Conservation (phyloP, 2,797 vertebrate genomes). For the Accipiter badius region DNA sequence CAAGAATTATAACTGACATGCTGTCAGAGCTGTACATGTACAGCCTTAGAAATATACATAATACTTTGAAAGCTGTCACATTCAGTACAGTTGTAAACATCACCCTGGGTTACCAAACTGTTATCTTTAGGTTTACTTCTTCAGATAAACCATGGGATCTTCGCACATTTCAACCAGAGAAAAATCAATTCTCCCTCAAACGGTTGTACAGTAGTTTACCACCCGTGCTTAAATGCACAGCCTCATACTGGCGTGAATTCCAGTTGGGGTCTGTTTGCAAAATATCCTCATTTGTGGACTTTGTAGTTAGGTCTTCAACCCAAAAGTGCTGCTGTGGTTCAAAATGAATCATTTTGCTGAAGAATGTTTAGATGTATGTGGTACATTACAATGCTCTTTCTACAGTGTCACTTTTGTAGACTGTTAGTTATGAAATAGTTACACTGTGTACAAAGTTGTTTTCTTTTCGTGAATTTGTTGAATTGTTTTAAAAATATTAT, state of each 20-base stretch:
- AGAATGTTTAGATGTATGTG: neutral
- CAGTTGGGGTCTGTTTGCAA: neutral
- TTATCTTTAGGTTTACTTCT: conserved; percentile 67
- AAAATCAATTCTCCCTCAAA: conserved; percentile 57
- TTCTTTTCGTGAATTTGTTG: neutral
- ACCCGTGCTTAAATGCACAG: neutral
- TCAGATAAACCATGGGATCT: conserved; percentile 16
- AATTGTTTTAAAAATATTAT: neutral
- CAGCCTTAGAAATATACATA: conserved; percentile 74
- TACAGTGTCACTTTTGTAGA: neutral
- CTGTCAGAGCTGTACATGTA: conserved; percentile 77
- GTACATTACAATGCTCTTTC: neutral
- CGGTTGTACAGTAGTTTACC: neutral
- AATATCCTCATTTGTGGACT: neutral
- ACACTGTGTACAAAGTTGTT: neutral
- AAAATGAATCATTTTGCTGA: neutral
- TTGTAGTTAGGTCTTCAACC: neutral
- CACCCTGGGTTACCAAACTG: conserved; percentile 73
- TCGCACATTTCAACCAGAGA: conserved; percentile 42
- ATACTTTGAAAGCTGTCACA: conserved; percentile 80
- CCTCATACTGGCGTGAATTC: neutral
- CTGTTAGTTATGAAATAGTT: neutral
- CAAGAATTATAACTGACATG: conserved; percentile 79
- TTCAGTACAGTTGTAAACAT: conserved; percentile 78
- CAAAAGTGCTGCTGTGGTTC: neutral